A percentile compares a stretch with the other conserved stretches of the same genome.
phyloP scores from a whole-genome alignment of 2,888 invertebrate species.

The Melipona beecheii region DNA sequence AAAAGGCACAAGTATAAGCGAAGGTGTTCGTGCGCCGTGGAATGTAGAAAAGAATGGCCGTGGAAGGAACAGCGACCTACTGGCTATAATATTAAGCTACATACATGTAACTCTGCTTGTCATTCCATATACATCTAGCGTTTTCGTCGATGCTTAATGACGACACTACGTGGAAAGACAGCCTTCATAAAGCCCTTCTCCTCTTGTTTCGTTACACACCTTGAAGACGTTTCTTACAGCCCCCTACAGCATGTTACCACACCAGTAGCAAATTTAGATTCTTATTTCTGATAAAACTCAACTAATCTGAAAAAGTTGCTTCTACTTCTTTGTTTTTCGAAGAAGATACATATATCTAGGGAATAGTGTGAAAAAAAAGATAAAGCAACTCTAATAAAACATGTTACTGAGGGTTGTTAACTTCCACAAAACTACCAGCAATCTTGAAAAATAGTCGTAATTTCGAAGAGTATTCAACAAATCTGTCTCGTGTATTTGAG shows the following conservation, averaged over 20 bases:
- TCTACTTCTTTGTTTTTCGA: too few relatives aligned
- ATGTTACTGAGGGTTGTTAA: too few relatives aligned
- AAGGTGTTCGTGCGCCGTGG: constrained; percentile 9
- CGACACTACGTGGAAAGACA: constrained; percentile 32
- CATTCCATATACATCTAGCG: constrained; percentile 34
- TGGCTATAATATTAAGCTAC: constrained; percentile 33
- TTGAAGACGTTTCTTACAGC: constrained; percentile 20
- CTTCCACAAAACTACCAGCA: too few relatives aligned
- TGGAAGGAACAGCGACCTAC: constrained; percentile 34
- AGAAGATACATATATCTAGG: too few relatives aligned
- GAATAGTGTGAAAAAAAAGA: too few relatives aligned
- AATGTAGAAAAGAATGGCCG: constrained; percentile 36
- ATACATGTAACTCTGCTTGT: constrained; percentile 23
- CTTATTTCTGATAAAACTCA: not conserved
- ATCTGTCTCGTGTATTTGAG: too few relatives aligned
- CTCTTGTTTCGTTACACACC: not conserved
- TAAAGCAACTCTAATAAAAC: too few relatives aligned
- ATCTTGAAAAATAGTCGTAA: too few relatives aligned
- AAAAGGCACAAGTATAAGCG: constrained; percentile 26
- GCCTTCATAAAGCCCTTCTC: constrained; percentile 3
- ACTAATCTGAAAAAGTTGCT: not conserved
- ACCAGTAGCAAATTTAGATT: constrained; percentile 20
- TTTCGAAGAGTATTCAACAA: too few relatives aligned
- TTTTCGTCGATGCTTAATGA: constrained; percentile 35
- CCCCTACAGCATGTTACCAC: constrained; percentile 15